Conservation (phyloP, 2,797 vertebrate genomes). For the Sarcophilus harrisii region DNA sequence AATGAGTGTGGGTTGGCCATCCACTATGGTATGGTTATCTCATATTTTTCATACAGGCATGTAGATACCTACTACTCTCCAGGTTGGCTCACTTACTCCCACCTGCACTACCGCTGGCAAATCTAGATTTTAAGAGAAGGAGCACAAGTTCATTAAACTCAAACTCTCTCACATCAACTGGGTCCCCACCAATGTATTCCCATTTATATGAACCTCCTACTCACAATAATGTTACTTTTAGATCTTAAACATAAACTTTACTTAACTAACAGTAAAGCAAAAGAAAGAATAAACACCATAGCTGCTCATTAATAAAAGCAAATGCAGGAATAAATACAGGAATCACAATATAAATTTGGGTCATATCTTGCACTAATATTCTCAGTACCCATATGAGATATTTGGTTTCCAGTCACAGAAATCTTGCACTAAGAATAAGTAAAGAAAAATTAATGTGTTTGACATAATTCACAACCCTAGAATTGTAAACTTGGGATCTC, state of each 20-base stretch:
- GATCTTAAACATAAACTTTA: background rate
- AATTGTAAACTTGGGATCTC: background rate
- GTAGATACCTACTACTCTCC: background rate
- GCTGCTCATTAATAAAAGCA: background rate
- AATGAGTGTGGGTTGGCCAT: background rate
- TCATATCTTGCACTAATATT: background rate
- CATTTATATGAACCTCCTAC: background rate
- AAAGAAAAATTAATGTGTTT: background rate
- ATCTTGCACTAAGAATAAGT: background rate
- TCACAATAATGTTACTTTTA: background rate
- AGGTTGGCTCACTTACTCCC: background rate
- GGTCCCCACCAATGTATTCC: background rate
- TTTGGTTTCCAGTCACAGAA: background rate
- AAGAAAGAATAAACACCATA: background rate
- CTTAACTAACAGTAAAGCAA: background rate
- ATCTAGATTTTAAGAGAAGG: background rate
- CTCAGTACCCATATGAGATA: background rate
- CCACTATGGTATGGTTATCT: background rate
- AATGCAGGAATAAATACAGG: background rate
- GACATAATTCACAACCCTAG: background rate
- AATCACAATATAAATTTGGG: background rate
- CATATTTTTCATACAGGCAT: background rate
- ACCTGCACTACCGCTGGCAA: background rate
- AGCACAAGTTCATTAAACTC: background rate
- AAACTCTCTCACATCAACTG: background rate